phyloP scores from a whole-genome alignment of 2,888 invertebrate genomes.

The Tiliacea citrago region DNA sequence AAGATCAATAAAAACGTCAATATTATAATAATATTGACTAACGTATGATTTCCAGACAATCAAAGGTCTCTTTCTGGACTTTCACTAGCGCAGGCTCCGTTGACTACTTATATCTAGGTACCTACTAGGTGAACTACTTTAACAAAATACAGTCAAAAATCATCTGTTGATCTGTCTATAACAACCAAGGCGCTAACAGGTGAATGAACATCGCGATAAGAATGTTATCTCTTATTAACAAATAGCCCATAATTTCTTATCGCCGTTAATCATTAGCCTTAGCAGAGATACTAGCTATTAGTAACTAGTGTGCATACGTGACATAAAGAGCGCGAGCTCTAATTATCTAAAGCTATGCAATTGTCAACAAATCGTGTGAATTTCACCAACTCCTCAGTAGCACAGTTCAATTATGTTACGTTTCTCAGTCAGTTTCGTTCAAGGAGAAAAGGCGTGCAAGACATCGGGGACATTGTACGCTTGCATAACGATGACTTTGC shows the following conservation, averaged over 20 bases:
- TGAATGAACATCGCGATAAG: constrained; percentile 78
- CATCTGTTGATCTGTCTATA: constrained; percentile 30
- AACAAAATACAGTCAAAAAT: constrained; percentile 13
- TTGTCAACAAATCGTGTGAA: constrained; percentile 83
- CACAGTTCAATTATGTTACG: constrained; percentile 85
- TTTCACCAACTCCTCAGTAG: constrained; percentile 82
- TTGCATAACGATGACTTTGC: constrained; percentile 80
- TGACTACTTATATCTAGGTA: too few relatives aligned
- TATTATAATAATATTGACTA: neutral
- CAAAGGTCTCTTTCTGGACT: neutral
- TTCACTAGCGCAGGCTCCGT: neutral
- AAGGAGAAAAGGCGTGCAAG: constrained; percentile 79
- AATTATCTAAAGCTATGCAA: constrained; percentile 77
- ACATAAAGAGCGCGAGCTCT: constrained; percentile 64
- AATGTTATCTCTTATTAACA: constrained; percentile 78
- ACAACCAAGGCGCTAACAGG: constrained; percentile 59
- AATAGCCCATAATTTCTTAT: constrained; percentile 80
- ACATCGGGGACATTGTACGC: constrained; percentile 83
- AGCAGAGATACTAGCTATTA: constrained; percentile 73
- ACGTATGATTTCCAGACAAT: neutral
- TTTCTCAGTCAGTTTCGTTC: constrained; percentile 82
- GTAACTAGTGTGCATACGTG: constrained; percentile 74
- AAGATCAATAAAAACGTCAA: neutral
- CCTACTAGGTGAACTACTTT: too few relatives aligned
- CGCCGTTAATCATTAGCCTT: constrained; percentile 77